Conservation (phyloP, 2,113 vertebrate species). For the Emydocephalus ijimae region DNA sequence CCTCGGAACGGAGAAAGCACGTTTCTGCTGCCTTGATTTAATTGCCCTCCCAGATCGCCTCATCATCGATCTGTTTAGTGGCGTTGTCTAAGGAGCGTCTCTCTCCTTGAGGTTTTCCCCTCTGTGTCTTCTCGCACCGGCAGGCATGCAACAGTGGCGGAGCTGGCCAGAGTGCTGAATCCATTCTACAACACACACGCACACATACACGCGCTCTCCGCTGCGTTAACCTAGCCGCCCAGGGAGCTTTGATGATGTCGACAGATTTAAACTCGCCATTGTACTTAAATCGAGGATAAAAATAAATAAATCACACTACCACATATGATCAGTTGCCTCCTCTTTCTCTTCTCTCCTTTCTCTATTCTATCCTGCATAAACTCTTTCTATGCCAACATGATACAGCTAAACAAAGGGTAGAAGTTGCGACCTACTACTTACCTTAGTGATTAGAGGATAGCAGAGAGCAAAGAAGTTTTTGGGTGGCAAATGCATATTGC, state of each 20-base stretch:
- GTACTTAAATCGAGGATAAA: background rate
- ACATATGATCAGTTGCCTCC: conserved; percentile 25
- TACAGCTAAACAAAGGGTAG: background rate
- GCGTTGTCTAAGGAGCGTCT: conserved; percentile 24
- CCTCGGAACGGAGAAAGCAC: background rate
- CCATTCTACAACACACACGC: background rate
- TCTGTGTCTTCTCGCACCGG: background rate
- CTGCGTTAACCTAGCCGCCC: background rate
- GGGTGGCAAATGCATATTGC: background rate
- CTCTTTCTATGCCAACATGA: conserved; percentile 33
- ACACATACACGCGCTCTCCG: background rate
- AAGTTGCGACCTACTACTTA: background rate
- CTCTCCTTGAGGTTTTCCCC: background rate
- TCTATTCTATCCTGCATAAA: conserved; percentile 26
- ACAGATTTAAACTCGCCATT: background rate
- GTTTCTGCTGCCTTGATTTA: conserved; percentile 23
- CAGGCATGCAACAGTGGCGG: background rate
- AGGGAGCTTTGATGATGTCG: conserved; percentile 10
- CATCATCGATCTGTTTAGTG: background rate
- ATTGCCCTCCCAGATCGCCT: background rate
- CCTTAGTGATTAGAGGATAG: background rate
- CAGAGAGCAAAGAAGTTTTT: background rate
- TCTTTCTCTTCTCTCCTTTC: background rate
- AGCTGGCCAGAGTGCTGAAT: conserved; percentile 8
- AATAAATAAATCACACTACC: background rate